Evolutionary conservation across 37 sponge, comb jelly and placozoan genomes (phyloP).

Genomic region (Bolinopsis microptera): DNA sequence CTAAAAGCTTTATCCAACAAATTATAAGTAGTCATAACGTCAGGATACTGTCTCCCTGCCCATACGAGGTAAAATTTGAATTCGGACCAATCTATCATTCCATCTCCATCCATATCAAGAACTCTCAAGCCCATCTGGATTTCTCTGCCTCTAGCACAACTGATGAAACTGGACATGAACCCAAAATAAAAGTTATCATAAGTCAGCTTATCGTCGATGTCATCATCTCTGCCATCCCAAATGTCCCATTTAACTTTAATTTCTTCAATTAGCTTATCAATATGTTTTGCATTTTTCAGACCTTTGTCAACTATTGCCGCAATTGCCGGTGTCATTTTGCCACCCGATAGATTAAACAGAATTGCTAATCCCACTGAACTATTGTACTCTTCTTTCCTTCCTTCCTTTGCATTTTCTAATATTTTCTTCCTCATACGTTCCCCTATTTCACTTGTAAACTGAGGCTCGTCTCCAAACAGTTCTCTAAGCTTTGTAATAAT

Average conservation of each 20-base stretch:
- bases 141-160: constrained; percentile 76
- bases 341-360: constrained; percentile 82
- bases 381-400: constrained; percentile 85
- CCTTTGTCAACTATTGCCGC: constrained; percentile 64
- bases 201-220: constrained; percentile 70
- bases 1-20: constrained; percentile 72
- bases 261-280: constrained; percentile 72
- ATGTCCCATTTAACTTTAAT: constrained; percentile 74
- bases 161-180: constrained; percentile 85
- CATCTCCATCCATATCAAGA: constrained; percentile 83
- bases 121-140: constrained; percentile 72
- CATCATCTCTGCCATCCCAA: constrained; percentile 72
- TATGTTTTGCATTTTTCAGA: constrained; percentile 42
- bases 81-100: constrained; percentile 81
- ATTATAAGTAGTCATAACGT: constrained; percentile 66
- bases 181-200: constrained; percentile 85
- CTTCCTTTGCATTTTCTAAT: constrained; percentile 70
- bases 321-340: constrained; percentile 73
- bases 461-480: constrained; percentile 72
- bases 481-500: constrained; percentile 69
- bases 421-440: constrained; percentile 77
- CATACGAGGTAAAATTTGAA: constrained; percentile 82
- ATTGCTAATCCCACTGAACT: constrained; percentile 75
- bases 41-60: constrained; percentile 82
- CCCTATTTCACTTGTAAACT: constrained; percentile 73